These are phyloP conservation scores for Drosophila fulvimacula DNA, from an alignment of 2,888 invertebrate genomes.

Conservation along the genomic window DNA sequence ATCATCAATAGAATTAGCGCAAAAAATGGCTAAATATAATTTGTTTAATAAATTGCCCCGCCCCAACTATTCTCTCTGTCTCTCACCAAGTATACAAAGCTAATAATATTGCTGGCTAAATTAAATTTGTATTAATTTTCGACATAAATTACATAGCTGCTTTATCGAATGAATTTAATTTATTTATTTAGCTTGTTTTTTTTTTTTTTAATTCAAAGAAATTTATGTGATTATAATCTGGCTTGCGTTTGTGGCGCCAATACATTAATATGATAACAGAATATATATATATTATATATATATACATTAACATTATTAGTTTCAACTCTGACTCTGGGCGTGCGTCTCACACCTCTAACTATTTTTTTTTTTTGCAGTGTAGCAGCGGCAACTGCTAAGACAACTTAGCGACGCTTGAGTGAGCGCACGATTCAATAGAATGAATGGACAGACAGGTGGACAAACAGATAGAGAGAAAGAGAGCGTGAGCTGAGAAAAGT, in stretches of 20 bases:
- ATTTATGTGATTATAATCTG: background rate
- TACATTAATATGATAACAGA: background rate
- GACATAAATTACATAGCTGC: background rate
- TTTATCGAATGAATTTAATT: slow-evolving; percentile 1
- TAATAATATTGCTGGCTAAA: background rate
- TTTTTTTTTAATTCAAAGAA: background rate
- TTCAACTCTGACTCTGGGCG: background rate
- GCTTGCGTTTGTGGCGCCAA: background rate
- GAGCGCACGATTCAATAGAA: slow-evolving; percentile 75
- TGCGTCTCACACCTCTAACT: slow-evolving; percentile 5
- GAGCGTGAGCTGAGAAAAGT: slow-evolving; percentile 16
- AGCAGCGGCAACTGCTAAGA: slow-evolving; percentile 56
- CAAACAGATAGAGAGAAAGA: slow-evolving; percentile 33
- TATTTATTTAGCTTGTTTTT: background rate
- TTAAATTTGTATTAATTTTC: background rate
- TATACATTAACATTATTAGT: slow-evolving; percentile 15
- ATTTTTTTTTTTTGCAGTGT: slow-evolving; percentile 51
- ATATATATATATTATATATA: background rate
- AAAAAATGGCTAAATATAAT: background rate
- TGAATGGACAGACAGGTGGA: slow-evolving; percentile 58
- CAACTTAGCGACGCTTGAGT: slow-evolving; percentile 74
- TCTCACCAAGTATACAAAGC: background rate
- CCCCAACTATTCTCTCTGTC: background rate
- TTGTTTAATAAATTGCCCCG: background rate
- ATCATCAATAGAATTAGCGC: background rate